Conservation (phyloP, 2,113 vertebrate species). For the Microcebus griseorufus region DNA sequence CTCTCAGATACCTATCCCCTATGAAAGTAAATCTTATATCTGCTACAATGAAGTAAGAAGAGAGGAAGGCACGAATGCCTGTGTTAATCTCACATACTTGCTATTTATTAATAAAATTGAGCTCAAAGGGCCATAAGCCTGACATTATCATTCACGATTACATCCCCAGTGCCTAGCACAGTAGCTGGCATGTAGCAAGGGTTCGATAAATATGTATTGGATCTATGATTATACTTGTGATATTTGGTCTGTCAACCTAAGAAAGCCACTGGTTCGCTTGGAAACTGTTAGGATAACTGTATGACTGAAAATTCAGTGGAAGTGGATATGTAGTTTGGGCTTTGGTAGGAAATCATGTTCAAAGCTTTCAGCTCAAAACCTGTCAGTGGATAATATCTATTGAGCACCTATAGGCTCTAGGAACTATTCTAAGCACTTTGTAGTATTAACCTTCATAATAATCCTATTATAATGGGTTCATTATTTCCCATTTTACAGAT, state of each 20-base stretch:
- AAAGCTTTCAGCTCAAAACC: conserved; percentile 19
- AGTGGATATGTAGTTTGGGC: background rate
- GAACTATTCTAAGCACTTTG: background rate
- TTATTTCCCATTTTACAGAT: background rate
- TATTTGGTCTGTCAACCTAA: background rate
- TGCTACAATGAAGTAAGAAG: conserved; percentile 24
- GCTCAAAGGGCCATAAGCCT: background rate
- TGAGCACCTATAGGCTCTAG: background rate
- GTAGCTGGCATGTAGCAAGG: background rate
- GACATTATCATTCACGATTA: background rate
- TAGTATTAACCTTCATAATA: conserved; percentile 2
- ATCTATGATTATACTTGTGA: background rate
- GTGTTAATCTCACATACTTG: background rate
- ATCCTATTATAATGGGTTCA: background rate
- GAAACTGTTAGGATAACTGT: background rate
- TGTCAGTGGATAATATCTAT: background rate
- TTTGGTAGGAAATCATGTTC: conserved; percentile 14
- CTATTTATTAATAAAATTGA: conserved; percentile 1
- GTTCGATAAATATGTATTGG: background rate
- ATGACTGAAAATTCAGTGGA: background rate
- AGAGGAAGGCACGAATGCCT: background rate
- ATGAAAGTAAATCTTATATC: background rate
- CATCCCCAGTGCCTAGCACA: background rate
- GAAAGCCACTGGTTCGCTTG: background rate
- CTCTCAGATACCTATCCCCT: background rate